Conservation (phyloP, 2,888 invertebrate genomes). For the Ochropleura leucogaster region DNA sequence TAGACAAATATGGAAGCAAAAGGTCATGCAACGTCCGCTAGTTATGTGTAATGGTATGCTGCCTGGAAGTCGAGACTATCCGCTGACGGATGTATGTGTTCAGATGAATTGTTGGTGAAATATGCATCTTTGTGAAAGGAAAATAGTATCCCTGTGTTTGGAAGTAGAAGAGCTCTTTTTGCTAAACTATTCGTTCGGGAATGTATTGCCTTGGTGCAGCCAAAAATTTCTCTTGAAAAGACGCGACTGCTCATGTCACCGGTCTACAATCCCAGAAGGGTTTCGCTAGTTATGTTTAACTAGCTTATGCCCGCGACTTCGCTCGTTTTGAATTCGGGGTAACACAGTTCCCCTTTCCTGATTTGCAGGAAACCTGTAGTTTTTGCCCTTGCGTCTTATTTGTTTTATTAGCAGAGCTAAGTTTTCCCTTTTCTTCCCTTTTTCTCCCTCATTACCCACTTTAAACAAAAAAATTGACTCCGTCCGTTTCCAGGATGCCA, state of each 20-base stretch:
- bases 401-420: no score
- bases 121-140: background rate
- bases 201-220: background rate
- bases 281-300: background rate
- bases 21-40: slow-evolving; percentile 39
- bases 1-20: slow-evolving; percentile 5
- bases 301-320: no score
- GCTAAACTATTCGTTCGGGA: background rate
- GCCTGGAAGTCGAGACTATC: slow-evolving; percentile 26
- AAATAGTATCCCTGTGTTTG: background rate
- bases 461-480: no score
- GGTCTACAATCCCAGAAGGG: no score
- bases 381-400: no score
- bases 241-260: background rate
- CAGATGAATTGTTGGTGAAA: slow-evolving; percentile 24
- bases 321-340: no score
- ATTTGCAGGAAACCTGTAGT: no score
- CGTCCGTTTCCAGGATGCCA: no score
- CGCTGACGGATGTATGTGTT: slow-evolving; percentile 23
- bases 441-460: no score
- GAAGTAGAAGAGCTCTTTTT: background rate
- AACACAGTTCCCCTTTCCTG: no score
- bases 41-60: background rate
- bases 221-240: background rate
- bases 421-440: no score